Base-by-base conservation (phyloP, 2,888 invertebrate species). In the Mechanitis messenoides region DNA sequence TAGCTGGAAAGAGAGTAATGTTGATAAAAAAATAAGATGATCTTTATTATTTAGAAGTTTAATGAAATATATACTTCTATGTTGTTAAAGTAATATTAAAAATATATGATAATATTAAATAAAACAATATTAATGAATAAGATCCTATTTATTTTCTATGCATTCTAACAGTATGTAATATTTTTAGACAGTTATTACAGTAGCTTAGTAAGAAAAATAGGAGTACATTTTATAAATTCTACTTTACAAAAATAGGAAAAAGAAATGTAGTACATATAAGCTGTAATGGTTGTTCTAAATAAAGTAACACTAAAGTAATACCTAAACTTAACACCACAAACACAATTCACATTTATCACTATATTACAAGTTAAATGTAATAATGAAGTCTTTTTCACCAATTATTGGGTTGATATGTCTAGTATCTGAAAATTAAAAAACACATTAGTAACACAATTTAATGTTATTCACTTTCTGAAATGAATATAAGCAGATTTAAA, bases 1-100 rank as follows among this genome's bases (percentile, higher is more conserved):
- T 3, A 80, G 70, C 69, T 70, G 74, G 42, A 87, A 50, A 50
- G 31, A 50, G 31, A 31, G 6, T 50, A 50, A 31, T 5, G 7
- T 50, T 50, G 31, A 50, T 31, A 28, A 50, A 7, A 50, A 50
- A 50, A 50, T 7, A 50, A 31, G 11, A 31, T 50, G 47, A 31
- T 31, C 20, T 20, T 20, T 20, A 20, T 20, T 20, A 20, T 20
- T 20, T 20, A 20, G 20, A 20, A 20, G 20, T 20, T 20, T 20
- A 42, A 42, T n/a, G 6, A 47, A 20, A 47, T 47, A 20, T 20
- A 20, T 47, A 20, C n/a, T 20, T 20, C 12, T 47, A 3, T 50
- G 31, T 31, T 11, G 28, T 31, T 50, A 35, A 9, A 11, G 6
- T 42, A 9, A 9, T 42, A 1, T 9, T 1, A 42, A 7, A 9